Conservation (phyloP, 2,888 invertebrate genomes). For the Tipula confusa region DNA sequence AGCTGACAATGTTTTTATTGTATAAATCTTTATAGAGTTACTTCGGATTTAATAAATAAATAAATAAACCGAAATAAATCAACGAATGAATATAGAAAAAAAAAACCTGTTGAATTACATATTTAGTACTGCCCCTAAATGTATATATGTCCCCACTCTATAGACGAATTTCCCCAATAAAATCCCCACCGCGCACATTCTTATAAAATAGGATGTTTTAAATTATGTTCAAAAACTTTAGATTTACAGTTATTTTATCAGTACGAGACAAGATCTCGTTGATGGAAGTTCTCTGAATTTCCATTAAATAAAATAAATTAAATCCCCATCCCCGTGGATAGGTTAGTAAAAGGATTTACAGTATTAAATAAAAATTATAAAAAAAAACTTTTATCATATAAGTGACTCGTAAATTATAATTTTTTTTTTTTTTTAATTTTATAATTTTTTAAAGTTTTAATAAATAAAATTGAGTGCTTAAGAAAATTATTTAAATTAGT, state of each 20-base stretch:
- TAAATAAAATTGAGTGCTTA: background rate
- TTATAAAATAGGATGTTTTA: constrained; percentile 20
- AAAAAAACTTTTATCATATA: background rate
- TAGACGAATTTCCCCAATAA: background rate
- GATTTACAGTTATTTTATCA: background rate
- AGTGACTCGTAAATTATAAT: background rate
- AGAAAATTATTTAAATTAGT: background rate
- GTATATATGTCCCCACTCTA: background rate
- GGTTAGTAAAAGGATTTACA: background rate
- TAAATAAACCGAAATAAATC: background rate
- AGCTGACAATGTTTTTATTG: background rate
- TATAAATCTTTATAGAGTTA: background rate
- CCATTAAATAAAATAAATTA: background rate
- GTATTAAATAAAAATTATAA: background rate
- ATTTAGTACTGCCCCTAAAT: constrained; percentile 5
- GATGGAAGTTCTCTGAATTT: constrained; percentile 26
- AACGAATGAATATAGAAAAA: background rate
- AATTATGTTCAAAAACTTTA: background rate
- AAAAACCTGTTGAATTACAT: background rate
- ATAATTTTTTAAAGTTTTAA: background rate
- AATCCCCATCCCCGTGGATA: background rate
- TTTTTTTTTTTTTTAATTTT: background rate
- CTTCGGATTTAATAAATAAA: background rate
- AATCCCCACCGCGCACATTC: background rate
- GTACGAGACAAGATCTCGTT: constrained; percentile 29